Conservation (phyloP, 2,888 invertebrate species). For the Taphrorychus bicolor region DNA sequence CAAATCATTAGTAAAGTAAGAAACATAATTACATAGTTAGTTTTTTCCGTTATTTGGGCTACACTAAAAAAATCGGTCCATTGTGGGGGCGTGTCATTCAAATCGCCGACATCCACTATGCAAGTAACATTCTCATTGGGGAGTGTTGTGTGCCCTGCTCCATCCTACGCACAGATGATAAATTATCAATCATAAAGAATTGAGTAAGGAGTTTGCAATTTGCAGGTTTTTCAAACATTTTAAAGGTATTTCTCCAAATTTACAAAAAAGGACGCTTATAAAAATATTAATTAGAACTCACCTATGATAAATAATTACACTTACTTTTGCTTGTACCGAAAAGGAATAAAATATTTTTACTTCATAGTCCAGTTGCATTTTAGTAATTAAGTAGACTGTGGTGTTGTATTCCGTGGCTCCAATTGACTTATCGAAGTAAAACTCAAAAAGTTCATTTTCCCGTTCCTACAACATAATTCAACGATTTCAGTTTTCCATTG, state of each 20-base stretch:
- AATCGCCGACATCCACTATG: conserved; percentile 66
- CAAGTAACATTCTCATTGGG: conserved; percentile 58
- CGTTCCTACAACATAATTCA: conserved; percentile 35
- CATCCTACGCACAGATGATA: conserved; percentile 41
- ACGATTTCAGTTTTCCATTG: too few species aligned
- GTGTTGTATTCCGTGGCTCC: conserved; percentile 27
- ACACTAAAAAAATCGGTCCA: conserved; percentile 67
- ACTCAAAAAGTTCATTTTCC: conserved; percentile 43
- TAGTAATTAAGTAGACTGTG: conserved; percentile 46
- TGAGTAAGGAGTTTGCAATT: too few species aligned
- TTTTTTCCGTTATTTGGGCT: conserved; percentile 66
- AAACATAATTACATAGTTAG: conserved; percentile 27
- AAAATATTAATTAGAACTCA: too few species aligned
- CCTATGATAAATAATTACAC: not conserved
- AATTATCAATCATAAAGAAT: too few species aligned
- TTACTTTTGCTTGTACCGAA: conserved; percentile 63
- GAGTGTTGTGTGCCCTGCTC: conserved; percentile 61
- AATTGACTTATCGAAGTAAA: conserved; percentile 38
- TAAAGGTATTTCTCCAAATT: too few species aligned
- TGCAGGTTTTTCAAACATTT: too few species aligned
- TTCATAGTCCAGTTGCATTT: conserved; percentile 55
- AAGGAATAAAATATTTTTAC: conserved; percentile 65
- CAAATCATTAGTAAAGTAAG: too few species aligned
- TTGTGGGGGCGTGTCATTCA: conserved; percentile 66
- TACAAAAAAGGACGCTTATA: too few species aligned